Percentiles rank a stretch among this genome's conserved stretches.
These are phyloP conservation scores for Dreissena rostriformis DNA, from an alignment of 1,140 invertebrate genomes.

Conservation along the genomic window DNA sequence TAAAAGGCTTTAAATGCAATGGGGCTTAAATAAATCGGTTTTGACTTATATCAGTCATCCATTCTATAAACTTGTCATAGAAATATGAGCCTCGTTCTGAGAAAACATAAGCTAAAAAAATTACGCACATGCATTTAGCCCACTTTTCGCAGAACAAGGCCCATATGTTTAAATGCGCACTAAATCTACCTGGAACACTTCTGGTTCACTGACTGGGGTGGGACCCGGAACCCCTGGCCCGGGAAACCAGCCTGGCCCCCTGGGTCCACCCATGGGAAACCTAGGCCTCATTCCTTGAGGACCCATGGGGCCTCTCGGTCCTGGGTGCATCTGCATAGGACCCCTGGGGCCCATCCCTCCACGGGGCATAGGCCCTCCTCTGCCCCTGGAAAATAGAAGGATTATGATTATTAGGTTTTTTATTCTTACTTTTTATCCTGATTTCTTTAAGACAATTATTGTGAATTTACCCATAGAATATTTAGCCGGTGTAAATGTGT, in stretches of 20 bases:
- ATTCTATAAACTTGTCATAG: too few species aligned
- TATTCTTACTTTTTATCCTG: too few species aligned
- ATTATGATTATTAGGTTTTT: too few species aligned
- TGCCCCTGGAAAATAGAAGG: neutral
- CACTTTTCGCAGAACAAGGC: too few species aligned
- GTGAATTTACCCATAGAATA: too few species aligned
- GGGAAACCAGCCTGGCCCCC: slow-evolving; percentile 11
- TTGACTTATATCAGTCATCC: too few species aligned
- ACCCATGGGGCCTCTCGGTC: slow-evolving; percentile 24
- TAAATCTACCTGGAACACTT: slow-evolving; percentile 46
- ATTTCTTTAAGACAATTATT: too few species aligned
- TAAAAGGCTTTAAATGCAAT: too few species aligned
- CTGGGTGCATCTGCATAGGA: neutral
- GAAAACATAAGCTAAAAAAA: neutral
- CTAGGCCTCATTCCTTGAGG: slow-evolving; percentile 28
- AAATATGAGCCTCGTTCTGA: too few species aligned
- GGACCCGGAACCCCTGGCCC: slow-evolving; percentile 15
- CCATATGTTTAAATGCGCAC: neutral
- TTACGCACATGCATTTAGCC: too few species aligned
- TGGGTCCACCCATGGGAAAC: slow-evolving; percentile 8
- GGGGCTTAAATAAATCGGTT: too few species aligned
- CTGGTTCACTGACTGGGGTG: slow-evolving; percentile 2
- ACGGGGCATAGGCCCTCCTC: neutral
- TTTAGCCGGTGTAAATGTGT: too few species aligned
- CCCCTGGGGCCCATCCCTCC: slow-evolving; percentile 10